These are phyloP conservation scores for Eufriesea mexicana DNA, from an alignment of 1,140 invertebrate species.

Conservation along the genomic window DNA sequence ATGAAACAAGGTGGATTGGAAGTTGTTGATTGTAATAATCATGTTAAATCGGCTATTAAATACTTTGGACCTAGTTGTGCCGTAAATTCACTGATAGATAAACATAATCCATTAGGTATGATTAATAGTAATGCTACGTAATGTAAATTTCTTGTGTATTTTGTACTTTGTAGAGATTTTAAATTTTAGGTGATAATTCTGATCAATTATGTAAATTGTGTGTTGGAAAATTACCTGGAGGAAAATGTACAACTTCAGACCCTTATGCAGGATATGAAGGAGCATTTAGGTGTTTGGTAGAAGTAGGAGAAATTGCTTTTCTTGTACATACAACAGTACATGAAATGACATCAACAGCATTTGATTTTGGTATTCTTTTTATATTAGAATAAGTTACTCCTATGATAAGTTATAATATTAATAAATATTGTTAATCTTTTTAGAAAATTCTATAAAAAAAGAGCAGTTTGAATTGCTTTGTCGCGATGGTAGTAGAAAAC, in stretches of 20 bases:
- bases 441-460: constrained; percentile 83
- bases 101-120: constrained; percentile 96
- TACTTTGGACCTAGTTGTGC: constrained; percentile 97
- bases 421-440: constrained; percentile 9
- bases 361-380: constrained; percentile 83
- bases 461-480: constrained; percentile 94
- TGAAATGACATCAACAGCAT: constrained; percentile 85
- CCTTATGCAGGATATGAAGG: constrained; percentile 95
- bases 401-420: too few relatives aligned
- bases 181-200: constrained; percentile 87
- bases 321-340: constrained; percentile 92
- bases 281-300: constrained; percentile 93
- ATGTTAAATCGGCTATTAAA: constrained; percentile 95
- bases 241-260: constrained; percentile 92
- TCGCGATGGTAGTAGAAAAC: constrained; percentile 88
- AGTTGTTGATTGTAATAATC: constrained; percentile 96
- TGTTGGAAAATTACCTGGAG: constrained; percentile 88
- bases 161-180: constrained; percentile 1
- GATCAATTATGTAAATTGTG: constrained; percentile 93
- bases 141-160: not conserved
- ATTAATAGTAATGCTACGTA: constrained; percentile 13
- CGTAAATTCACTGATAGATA: constrained; percentile 94
- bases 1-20: constrained; percentile 91
- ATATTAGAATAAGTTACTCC: constrained; percentile 1
- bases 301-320: constrained; percentile 95